phyloP scores from a whole-genome alignment of 2,888 invertebrate genomes.

The Amphipoea oculea region DNA sequence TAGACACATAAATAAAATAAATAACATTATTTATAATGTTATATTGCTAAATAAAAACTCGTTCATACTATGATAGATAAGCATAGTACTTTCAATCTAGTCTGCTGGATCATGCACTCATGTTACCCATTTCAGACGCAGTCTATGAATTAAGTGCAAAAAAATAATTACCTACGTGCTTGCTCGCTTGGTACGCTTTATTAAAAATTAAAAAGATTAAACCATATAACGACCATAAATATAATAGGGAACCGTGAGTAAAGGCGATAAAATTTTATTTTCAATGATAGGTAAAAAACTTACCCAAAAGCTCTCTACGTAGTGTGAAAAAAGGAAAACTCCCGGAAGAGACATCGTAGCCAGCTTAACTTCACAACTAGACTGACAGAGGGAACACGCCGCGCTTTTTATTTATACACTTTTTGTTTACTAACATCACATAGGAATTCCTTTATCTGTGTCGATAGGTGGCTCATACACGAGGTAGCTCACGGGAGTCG shows the following conservation, averaged over 20 bases:
- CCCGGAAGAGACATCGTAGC: constrained; percentile 86
- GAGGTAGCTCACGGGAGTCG: constrained; percentile 67
- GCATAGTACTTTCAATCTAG: constrained; percentile 48
- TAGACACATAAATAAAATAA: constrained; percentile 59
- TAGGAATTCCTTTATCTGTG: constrained; percentile 79
- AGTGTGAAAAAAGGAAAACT: constrained; percentile 85
- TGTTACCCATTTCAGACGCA: constrained; percentile 55
- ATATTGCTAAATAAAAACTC: constrained; percentile 35
- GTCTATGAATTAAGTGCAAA: constrained; percentile 61
- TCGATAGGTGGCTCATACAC: constrained; percentile 69
- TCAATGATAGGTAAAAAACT: constrained; percentile 71
- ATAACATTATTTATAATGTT: constrained; percentile 45
- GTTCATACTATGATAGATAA: constrained; percentile 43
- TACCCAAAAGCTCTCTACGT: constrained; percentile 89
- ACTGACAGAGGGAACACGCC: constrained; percentile 80
- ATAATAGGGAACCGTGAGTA: constrained; percentile 25
- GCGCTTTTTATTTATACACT: constrained; percentile 86
- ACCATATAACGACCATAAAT: constrained; percentile 29
- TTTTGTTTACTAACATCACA: constrained; percentile 89
- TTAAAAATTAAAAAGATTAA: constrained; percentile 52
- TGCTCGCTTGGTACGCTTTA: constrained; percentile 52
- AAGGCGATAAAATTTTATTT: constrained; percentile 27
- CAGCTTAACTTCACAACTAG: constrained; percentile 79
- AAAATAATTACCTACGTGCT: constrained; percentile 61
- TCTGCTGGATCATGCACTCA: constrained; percentile 35